phyloP scores from a whole-genome alignment of 2,113 vertebrate genomes.

The Urocolius indicus region DNA sequence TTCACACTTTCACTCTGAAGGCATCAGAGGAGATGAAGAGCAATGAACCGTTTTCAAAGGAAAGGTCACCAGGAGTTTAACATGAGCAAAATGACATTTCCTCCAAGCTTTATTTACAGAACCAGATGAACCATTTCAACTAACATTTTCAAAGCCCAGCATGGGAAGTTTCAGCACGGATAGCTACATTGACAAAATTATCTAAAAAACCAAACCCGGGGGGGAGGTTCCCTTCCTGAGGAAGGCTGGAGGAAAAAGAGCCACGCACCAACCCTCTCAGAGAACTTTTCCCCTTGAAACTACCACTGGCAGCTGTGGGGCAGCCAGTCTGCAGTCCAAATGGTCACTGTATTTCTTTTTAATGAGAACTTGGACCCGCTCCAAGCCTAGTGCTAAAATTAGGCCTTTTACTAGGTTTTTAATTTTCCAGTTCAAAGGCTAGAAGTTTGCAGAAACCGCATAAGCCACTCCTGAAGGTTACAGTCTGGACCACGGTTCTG shows the following conservation, averaged over 20 bases:
- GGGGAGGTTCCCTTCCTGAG: background rate
- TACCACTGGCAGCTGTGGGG: background rate
- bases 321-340: background rate
- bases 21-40: background rate
- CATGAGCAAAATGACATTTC: conserved; percentile 44
- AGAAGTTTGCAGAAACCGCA: conserved; percentile 2
- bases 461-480: conserved; percentile 9
- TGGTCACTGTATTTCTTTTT: background rate
- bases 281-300: background rate
- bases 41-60: conserved; percentile 38
- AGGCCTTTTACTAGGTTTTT: conserved; percentile 34
- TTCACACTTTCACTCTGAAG: background rate
- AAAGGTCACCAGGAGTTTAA: conserved; percentile 55
- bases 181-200: conserved; percentile 7
- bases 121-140: conserved; percentile 52
- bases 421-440: conserved; percentile 39
- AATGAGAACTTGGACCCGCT: conserved; percentile 26
- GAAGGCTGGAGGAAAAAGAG: background rate
- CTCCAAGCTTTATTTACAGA: conserved; percentile 50
- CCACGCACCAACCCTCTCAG: background rate
- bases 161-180: conserved; percentile 11
- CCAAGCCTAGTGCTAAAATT: conserved; percentile 42
- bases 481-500: background rate
- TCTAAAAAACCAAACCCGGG: background rate
- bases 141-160: conserved; percentile 44